These are phyloP conservation scores for Cylas formicarius DNA, from an alignment of 1,140 invertebrate species.

Conservation along the genomic window DNA sequence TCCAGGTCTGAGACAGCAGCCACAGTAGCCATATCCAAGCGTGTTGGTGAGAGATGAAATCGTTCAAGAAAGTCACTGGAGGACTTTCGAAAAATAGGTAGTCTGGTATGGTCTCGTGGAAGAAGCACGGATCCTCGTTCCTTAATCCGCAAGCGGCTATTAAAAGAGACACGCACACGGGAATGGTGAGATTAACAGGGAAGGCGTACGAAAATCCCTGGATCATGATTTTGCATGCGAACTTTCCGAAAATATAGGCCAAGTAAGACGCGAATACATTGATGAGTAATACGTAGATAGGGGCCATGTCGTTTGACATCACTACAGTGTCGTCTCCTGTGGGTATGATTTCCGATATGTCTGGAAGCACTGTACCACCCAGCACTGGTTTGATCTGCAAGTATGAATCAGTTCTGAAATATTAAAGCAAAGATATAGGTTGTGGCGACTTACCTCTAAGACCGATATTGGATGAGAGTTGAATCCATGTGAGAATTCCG, in stretches of 20 bases:
- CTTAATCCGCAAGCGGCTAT: constrained; percentile 84
- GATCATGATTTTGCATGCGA: constrained; percentile 93
- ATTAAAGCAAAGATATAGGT: neutral
- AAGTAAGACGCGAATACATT: constrained; percentile 79
- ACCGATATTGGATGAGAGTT: constrained; percentile 70
- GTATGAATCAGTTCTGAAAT: constrained; percentile 2
- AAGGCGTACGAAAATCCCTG: constrained; percentile 95
- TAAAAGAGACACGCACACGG: constrained; percentile 78
- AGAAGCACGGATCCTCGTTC: constrained; percentile 80
- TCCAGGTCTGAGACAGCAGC: constrained; percentile 93
- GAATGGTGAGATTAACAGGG: constrained; percentile 86
- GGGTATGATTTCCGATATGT: constrained; percentile 63
- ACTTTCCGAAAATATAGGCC: constrained; percentile 89
- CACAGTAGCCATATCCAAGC: constrained; percentile 90
- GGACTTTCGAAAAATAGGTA: constrained; percentile 89
- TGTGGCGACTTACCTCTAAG: constrained; percentile 54
- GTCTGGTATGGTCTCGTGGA: constrained; percentile 73
- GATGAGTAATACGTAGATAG: constrained; percentile 71
- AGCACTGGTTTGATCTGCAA: constrained; percentile 51
- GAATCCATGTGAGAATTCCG: constrained; percentile 66
- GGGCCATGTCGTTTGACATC: constrained; percentile 60
- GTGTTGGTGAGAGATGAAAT: constrained; percentile 81
- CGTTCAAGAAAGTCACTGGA: constrained; percentile 69
- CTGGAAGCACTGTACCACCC: constrained; percentile 55
- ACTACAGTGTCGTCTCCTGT: constrained; percentile 65